Base-by-base conservation (phyloP, 2,797 vertebrate species). In the Prunella strophiata region DNA sequence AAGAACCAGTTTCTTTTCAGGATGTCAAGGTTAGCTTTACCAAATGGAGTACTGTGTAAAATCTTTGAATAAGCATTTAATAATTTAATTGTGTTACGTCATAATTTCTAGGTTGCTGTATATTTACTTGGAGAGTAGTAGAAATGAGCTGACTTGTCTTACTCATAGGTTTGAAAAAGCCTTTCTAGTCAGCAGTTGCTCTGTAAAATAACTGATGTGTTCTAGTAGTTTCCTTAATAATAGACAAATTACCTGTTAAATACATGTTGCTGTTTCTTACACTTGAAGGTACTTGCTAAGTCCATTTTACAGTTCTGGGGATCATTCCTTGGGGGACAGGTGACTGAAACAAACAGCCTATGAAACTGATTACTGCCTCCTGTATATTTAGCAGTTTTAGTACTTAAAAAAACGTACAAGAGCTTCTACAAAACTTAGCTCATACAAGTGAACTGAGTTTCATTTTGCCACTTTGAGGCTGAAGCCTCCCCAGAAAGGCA, bases 1-100 rank as follows among this genome's bases (percentile, higher is more conserved):
- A 99, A 97, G 99, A 99, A 92, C 98, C 98, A 10, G 99, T 99
- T 89, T 99, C 99, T 89, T 99, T 99, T 97, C 99, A 99, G 97
- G 99, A 99, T 96, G 99, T 99, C 66, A 99, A 99, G 98, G 99
- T 99, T 94, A 96, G 91, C 80, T 91, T 93, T 66, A 61, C 78
- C 86, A 83, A 85, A 34, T 6, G 12, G 51, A 93, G 9, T 59
- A 43, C 21, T 47, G 34, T 2, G 3, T 93, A 51, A 48, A 87
- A 34, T 67, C 59, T 9, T 68, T 80, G 27, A 72, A 80, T 59
- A 61, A 79, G 48, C 6, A 26, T 74, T 71, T 91, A 2, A 13
- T 57, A 29, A 72, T 51, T 78, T 66, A 38, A 38, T 38, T 27
- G 8, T 27, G 11, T 74, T 65, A 12, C 11, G 3, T 17, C 0